These are phyloP conservation scores for Proisotoma minuta DNA, from an alignment of 2,888 invertebrate genomes.

Conservation along the genomic window DNA sequence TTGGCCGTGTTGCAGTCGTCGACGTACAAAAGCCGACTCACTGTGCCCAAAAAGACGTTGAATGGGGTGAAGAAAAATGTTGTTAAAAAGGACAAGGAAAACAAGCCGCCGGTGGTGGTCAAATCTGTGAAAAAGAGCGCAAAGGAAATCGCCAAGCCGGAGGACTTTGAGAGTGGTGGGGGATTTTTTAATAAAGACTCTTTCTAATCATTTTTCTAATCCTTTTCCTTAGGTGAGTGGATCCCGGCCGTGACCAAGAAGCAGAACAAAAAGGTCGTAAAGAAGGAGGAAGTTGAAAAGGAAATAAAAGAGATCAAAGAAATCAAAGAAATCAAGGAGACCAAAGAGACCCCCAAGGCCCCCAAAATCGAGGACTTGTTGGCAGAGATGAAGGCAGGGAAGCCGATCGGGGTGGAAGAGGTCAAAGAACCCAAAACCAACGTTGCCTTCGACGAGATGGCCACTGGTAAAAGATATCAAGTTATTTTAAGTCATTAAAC, in stretches of 20 bases:
- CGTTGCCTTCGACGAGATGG: constrained; percentile 60
- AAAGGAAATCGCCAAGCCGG: constrained; percentile 51
- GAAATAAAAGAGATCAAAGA: too few species aligned
- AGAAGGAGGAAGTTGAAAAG: constrained; percentile 54
- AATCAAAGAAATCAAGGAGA: not conserved
- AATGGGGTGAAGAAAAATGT: constrained; percentile 38
- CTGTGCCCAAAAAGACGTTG: constrained; percentile 20
- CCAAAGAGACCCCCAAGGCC: constrained; percentile 50
- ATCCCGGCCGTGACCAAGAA: constrained; percentile 65
- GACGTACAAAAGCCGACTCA: constrained; percentile 25
- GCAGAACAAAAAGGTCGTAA: constrained; percentile 60
- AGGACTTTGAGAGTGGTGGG: constrained; percentile 41
- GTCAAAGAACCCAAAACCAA: constrained; percentile 46
- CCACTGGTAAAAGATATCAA: constrained; percentile 54
- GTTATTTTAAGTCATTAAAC: not conserved
- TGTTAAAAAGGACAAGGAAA: constrained; percentile 35
- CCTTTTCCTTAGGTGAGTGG: constrained; percentile 58
- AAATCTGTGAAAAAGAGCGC: constrained; percentile 23
- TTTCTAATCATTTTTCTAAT: not conserved
- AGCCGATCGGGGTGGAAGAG: constrained; percentile 20
- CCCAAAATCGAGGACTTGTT: constrained; percentile 44
- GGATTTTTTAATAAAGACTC: not conserved
- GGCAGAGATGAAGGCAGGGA: constrained; percentile 19
- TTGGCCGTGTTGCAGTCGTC: constrained; percentile 50
- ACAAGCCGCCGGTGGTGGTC: constrained; percentile 40